These are phyloP conservation scores for Drosophila ambigua DNA, from an alignment of 1,140 invertebrate species.

Conservation along the genomic window DNA sequence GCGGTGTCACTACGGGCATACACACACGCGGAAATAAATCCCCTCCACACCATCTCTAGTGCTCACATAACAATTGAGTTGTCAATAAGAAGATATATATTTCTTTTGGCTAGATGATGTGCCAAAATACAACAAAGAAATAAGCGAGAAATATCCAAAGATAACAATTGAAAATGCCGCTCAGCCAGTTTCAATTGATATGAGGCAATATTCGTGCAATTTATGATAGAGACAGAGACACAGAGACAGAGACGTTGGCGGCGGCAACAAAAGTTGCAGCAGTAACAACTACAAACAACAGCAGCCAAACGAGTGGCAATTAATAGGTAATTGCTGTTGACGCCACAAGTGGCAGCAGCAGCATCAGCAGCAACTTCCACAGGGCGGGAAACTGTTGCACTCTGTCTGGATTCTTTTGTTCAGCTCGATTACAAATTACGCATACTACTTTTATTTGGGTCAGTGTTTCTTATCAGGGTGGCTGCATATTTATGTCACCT, in stretches of 20 bases:
- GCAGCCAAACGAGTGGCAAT: constrained; percentile 53
- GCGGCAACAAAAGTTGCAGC: constrained; percentile 55
- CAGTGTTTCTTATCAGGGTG: constrained; percentile 45
- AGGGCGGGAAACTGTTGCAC: constrained; percentile 51
- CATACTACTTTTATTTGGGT: constrained; percentile 49
- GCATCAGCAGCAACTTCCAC: constrained; percentile 52
- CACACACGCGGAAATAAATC: constrained; percentile 40
- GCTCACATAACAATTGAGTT: constrained; percentile 50
- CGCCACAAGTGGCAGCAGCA: constrained; percentile 20
- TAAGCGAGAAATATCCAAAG: constrained; percentile 54
- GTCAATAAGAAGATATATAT: constrained; percentile 43
- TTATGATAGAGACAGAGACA: constrained; percentile 66
- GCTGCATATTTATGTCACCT: constrained; percentile 68
- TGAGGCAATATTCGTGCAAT: constrained; percentile 68
- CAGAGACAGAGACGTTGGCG: constrained; percentile 40
- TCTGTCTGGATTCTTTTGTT: constrained; percentile 66
- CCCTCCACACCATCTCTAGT: constrained; percentile 4
- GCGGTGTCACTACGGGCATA: constrained; percentile 35
- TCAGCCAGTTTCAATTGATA: constrained; percentile 66
- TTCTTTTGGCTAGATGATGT: constrained; percentile 25
- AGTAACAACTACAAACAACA: constrained; percentile 26
- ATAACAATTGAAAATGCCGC: constrained; percentile 40
- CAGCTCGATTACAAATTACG: constrained; percentile 13
- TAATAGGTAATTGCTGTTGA: constrained; percentile 75
- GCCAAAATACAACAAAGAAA: constrained; percentile 22